Evolutionary conservation across 2,797 vertebrate genomes (phyloP), one percentile per base, ranked within the genome.

Genomic region (Anas acuta): DNA sequence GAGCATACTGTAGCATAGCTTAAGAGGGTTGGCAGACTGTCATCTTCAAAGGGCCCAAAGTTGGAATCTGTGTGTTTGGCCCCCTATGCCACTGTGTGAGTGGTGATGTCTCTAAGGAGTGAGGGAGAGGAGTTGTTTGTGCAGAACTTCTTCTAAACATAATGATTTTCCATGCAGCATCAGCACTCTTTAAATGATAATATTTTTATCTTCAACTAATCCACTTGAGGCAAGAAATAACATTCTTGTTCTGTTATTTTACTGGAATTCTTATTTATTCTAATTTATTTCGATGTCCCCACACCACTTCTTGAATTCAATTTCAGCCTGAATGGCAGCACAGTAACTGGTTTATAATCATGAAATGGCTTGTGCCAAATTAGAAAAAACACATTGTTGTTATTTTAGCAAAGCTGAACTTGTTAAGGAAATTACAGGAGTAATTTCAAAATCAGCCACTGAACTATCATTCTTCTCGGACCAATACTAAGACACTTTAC

Each of bases 141-240:
- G 32, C 82, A 83, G 69, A 19, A 47, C 61, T 91, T 33, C 51
- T 80, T 83, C 61, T 74, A 93, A 94, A 92, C 56, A 93, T 26
- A 89, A 75, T 58, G 54, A 12, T 89, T 92, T 90, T 92, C 72
- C 81, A 66, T 66, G 62, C 65, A 66, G 15, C 57, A 89, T 93
- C 92, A 93, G 90, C 86, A 77, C 49, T 51, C 86, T 96, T 82
- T 74, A 26, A 89, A 72, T 47, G 77, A 80, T 80, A 96, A 95
- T 89, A 89, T 92, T 95, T 96, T 94, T 92, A 82, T 95, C 87
- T 95, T 82, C 80, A 67, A 74, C 90, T 95, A 95, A 94, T 90
- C 81, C 74, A 83, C 88, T 92, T 87, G 94, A 74, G 32, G n/a
- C 60, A 90, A 95, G 85, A 92, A 84, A 92, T 84, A 94, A 89